These are phyloP conservation scores for Diachrysia chrysitis DNA, from an alignment of 2,888 invertebrate species.

Conservation along the genomic window DNA sequence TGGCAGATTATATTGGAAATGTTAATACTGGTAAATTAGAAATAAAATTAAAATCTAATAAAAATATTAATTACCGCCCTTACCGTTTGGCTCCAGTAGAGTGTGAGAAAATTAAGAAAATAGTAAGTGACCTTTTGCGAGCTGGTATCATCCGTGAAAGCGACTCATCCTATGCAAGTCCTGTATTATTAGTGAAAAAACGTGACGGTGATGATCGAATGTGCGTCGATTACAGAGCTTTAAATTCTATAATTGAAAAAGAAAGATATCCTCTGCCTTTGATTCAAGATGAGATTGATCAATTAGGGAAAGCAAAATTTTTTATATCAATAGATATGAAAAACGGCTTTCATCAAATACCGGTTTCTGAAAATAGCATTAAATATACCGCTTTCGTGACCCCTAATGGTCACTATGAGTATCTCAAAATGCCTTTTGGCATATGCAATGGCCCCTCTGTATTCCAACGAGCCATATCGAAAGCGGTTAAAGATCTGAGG, in stretches of 20 bases:
- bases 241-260: slow-evolving; percentile 23
- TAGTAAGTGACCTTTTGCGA: slow-evolving; percentile 39
- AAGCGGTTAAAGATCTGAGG: slow-evolving; percentile 40
- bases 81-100: slow-evolving; percentile 50
- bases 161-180: slow-evolving; percentile 48
- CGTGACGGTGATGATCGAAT: slow-evolving; percentile 43
- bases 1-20: slow-evolving; percentile 11
- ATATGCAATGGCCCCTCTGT: slow-evolving; percentile 50
- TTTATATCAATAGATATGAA: slow-evolving; percentile 12
- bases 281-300: slow-evolving; percentile 52
- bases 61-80: slow-evolving; percentile 38
- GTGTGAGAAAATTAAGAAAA: slow-evolving; percentile 39
- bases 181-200: slow-evolving; percentile 50
- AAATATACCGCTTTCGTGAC: slow-evolving; percentile 11
- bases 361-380: slow-evolving; percentile 15
- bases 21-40: slow-evolving; percentile 36
- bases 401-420: slow-evolving; percentile 42
- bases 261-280: slow-evolving; percentile 51
- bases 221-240: slow-evolving; percentile 48
- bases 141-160: slow-evolving; percentile 44
- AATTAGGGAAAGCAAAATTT: slow-evolving; percentile 37
- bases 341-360: slow-evolving; percentile 17
- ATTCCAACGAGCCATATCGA: slow-evolving; percentile 44
- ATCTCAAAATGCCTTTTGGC: slow-evolving; percentile 49
- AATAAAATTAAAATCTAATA: slow-evolving; percentile 23